Conservation (phyloP, 1,140 invertebrate genomes). For the Drosophila trapezifrons region DNA sequence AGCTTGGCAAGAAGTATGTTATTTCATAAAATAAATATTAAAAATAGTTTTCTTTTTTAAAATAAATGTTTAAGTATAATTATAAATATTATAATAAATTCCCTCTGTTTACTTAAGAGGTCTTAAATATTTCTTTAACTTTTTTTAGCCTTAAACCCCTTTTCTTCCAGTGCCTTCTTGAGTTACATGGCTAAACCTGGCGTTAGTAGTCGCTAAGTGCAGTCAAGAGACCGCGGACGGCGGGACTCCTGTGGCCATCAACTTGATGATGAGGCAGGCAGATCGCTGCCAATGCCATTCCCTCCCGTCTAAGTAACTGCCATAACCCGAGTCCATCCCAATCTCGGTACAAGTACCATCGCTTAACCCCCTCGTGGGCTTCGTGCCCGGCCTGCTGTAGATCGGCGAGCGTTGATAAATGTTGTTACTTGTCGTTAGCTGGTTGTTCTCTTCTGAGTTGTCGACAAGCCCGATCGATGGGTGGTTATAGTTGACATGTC, state of each 20-base stretch:
- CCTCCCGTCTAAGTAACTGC: constrained; percentile 3
- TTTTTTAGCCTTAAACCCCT: background rate
- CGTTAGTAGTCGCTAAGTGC: constrained; percentile 81
- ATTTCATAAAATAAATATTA: too few relatives aligned
- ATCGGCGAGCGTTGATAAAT: constrained; percentile 79
- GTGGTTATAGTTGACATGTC: constrained; percentile 82
- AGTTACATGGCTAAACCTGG: constrained; percentile 71
- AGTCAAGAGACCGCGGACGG: constrained; percentile 38
- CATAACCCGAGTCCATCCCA: constrained; percentile 22
- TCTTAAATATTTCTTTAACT: background rate
- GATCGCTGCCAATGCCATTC: constrained; percentile 22
- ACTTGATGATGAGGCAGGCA: constrained; percentile 50
- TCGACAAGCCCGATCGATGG: constrained; percentile 75
- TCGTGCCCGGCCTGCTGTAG: constrained; percentile 73
- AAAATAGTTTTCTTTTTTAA: background rate
- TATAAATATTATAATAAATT: background rate
- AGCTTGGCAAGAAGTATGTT: background rate
- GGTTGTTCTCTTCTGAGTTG: constrained; percentile 60
- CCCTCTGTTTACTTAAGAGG: rapidly evolving
- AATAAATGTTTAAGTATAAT: background rate
- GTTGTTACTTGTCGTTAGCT: constrained; percentile 80
- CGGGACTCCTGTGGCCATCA: constrained; percentile 58
- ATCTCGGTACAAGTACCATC: constrained; percentile 4
- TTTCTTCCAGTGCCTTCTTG: constrained; percentile 46
- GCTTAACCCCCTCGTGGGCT: constrained; percentile 27